Percentiles rank a stretch among this genome's conserved stretches.
Conservation (phyloP, 2,113 vertebrate genomes). For the Semnornis frantzii region DNA sequence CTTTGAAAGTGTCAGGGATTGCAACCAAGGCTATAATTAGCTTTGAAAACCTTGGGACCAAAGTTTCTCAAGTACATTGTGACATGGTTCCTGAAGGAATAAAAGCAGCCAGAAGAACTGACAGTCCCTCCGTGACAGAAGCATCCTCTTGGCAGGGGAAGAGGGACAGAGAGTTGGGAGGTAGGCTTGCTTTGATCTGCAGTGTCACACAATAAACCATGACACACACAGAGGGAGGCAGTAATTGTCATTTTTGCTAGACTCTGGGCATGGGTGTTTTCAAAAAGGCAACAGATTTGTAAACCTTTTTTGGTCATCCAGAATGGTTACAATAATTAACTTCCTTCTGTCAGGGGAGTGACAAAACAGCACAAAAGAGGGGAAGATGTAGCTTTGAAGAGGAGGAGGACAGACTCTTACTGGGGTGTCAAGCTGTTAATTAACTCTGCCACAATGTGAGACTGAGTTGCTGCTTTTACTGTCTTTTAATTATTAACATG, state of each 20-base stretch:
- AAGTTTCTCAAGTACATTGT: constrained; percentile 23
- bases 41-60: background rate
- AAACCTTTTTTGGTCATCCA: background rate
- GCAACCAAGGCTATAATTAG: background rate
- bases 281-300: background rate
- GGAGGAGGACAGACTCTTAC: background rate
- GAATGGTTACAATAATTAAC: background rate
- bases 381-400: background rate
- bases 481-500: background rate
- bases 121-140: background rate
- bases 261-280: background rate
- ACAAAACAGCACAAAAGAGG: background rate
- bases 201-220: background rate
- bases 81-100: background rate
- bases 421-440: background rate
- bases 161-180: background rate
- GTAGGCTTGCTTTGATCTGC: background rate
- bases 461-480: background rate
- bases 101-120: background rate
- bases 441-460: background rate
- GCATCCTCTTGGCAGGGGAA: background rate
- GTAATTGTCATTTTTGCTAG: background rate
- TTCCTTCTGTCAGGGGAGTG: background rate
- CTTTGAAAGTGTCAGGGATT: background rate
- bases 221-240: background rate